Evolutionary conservation across 2,797 vertebrate species (phyloP).

Genomic region (Hyperoplus immaculatus): DNA sequence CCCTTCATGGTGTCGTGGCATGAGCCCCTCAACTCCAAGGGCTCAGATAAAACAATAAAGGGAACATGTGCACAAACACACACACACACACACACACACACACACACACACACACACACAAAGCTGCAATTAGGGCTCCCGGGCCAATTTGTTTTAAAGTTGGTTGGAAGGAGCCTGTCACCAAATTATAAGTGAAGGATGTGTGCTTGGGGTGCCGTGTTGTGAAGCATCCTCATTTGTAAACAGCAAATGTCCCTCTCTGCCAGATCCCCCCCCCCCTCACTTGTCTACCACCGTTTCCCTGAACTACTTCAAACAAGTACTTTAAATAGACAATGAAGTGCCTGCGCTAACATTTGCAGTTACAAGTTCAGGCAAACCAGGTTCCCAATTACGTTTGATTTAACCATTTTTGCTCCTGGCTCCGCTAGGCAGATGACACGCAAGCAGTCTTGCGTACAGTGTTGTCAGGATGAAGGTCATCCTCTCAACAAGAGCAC

Average conservation of each 20-base stretch:
- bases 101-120: slow-evolving; percentile 7
- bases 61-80: neutral
- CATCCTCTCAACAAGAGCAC: slow-evolving; percentile 13
- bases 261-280: neutral
- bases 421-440: slow-evolving; percentile 1
- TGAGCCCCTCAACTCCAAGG: neutral
- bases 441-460: neutral
- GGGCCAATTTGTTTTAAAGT: slow-evolving; percentile 26
- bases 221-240: slow-evolving; percentile 39
- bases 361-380: slow-evolving; percentile 18
- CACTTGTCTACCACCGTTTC: slow-evolving; percentile 11
- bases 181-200: slow-evolving; percentile 54
- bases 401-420: slow-evolving; percentile 24
- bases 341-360: slow-evolving; percentile 35
- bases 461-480: slow-evolving; percentile 43
- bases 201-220: slow-evolving; percentile 25
- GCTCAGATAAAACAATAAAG: slow-evolving; percentile 19
- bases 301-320: slow-evolving; percentile 33
- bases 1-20: slow-evolving; percentile 1
- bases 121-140: slow-evolving; percentile 12
- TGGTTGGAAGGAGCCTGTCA: slow-evolving; percentile 27
- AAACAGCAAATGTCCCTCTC: slow-evolving; percentile 24
- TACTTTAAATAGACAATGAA: slow-evolving; percentile 29
- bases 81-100: neutral
- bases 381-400: slow-evolving; percentile 45